Evolutionary conservation across 1,140 invertebrate species (phyloP).

Genomic region (Pectinophora gossypiella): DNA sequence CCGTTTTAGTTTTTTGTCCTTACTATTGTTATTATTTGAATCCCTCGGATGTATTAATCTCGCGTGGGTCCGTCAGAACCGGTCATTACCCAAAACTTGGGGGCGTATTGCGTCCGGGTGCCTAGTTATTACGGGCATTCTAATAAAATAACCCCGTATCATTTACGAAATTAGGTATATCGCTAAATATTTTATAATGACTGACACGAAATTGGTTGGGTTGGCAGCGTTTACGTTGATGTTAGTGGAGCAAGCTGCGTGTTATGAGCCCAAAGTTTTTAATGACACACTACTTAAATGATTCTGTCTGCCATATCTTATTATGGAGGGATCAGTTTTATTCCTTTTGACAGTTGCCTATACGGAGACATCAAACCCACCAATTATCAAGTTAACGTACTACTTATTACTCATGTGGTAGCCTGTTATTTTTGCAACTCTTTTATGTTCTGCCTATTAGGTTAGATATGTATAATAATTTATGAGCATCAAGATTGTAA

Average conservation of each 20-base stretch:
- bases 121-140: conserved; percentile 66
- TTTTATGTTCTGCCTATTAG: background rate
- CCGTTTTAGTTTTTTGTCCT: conserved; percentile 68
- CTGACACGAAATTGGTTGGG: conserved; percentile 41
- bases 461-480: too few species aligned
- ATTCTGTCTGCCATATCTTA: conserved; percentile 18
- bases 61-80: conserved; percentile 53
- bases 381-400: conserved; percentile 41
- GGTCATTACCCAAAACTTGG: conserved; percentile 66
- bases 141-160: conserved; percentile 67
- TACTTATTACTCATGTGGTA: background rate
- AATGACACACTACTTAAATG: conserved; percentile 40
- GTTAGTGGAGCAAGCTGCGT: conserved; percentile 37
- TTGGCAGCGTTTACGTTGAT: conserved; percentile 43
- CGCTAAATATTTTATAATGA: conserved; percentile 74
- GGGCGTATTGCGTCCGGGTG: conserved; percentile 65
- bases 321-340: conserved; percentile 23
- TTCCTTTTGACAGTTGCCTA: conserved; percentile 26
- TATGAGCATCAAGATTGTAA: too few species aligned
- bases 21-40: conserved; percentile 63
- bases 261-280: conserved; percentile 21
- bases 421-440: conserved; percentile 5
- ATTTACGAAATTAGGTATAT: conserved; percentile 69
- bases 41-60: conserved; percentile 70
- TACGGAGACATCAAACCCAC: conserved; percentile 20